Percentiles rank a stretch among this genome's conserved stretches.
phyloP scores from a whole-genome alignment of 23 tunicate species.

The Diplosoma virens region DNA sequence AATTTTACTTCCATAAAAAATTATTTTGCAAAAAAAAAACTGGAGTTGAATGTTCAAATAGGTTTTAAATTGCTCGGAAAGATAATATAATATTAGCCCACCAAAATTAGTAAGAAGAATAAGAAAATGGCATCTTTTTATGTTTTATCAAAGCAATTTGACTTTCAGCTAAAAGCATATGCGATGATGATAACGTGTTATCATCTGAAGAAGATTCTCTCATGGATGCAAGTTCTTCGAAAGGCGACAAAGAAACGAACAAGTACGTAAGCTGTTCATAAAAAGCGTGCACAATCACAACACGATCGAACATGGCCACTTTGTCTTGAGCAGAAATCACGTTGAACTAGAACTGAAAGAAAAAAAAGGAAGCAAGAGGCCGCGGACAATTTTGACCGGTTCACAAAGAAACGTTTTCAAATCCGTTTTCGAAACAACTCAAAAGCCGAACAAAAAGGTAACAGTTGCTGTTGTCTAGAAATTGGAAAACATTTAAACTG shows the following conservation, averaged over 20 bases:
- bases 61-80: too few relatives aligned
- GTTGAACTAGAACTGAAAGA: conserved; percentile 26
- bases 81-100: too few relatives aligned
- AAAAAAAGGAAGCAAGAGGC: conserved; percentile 60
- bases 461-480: too few relatives aligned
- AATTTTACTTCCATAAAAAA: too few relatives aligned
- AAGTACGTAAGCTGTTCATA: too few relatives aligned
- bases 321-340: background rate
- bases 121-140: too few relatives aligned
- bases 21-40: too few relatives aligned
- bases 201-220: conserved; percentile 49
- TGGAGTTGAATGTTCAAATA: too few relatives aligned
- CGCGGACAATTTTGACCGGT: conserved; percentile 78
- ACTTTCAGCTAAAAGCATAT: background rate
- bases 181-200: conserved; percentile 32
- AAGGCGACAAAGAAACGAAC: background rate
- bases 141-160: background rate
- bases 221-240: background rate
- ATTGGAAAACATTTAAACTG: too few relatives aligned
- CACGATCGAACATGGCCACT: too few relatives aligned
- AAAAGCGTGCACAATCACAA: too few relatives aligned
- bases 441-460: conserved; percentile 89
- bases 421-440: conserved; percentile 70
- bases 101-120: too few relatives aligned
- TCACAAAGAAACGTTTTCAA: conserved; percentile 68